Conservation (phyloP, 1,140 invertebrate species). For the Meloidogyne hapla region DNA sequence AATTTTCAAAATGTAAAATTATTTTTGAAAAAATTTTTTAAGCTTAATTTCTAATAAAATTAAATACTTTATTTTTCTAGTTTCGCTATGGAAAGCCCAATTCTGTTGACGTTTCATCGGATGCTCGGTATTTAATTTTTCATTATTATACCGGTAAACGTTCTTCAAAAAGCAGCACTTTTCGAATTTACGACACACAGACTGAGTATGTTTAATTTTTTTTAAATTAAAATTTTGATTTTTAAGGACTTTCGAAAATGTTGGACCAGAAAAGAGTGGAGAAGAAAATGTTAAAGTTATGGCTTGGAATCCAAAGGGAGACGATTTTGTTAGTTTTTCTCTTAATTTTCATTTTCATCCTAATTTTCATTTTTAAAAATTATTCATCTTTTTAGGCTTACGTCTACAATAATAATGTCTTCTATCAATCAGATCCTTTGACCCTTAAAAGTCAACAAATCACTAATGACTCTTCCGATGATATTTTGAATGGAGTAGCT, state of each 20-base stretch:
- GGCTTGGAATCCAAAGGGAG: slow-evolving; percentile 42
- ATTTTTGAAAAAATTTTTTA: slow-evolving; percentile 15
- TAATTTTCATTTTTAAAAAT: slow-evolving; percentile 24
- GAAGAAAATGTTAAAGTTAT: slow-evolving; percentile 49
- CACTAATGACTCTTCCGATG: slow-evolving; percentile 38
- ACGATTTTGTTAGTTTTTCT: slow-evolving; percentile 44
- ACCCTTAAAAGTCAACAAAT: slow-evolving; percentile 35
- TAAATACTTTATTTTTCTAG: slow-evolving; percentile 37
- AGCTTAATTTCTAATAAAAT: slow-evolving; percentile 12
- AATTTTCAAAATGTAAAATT: background rate
- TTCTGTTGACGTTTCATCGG: slow-evolving; percentile 37
- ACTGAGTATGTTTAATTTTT: slow-evolving; percentile 31
- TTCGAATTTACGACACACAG: slow-evolving; percentile 44
- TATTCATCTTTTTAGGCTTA: slow-evolving; percentile 46
- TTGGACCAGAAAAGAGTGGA: slow-evolving; percentile 49
- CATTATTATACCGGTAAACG: slow-evolving; percentile 39
- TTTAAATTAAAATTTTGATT: slow-evolving; percentile 11
- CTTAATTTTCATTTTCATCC: background rate
- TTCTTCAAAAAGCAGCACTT: slow-evolving; percentile 37
- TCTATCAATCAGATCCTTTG: slow-evolving; percentile 50
- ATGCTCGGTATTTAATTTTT: slow-evolving; percentile 33
- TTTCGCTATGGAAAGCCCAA: slow-evolving; percentile 47
- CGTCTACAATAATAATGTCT: slow-evolving; percentile 53
- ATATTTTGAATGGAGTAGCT: slow-evolving; percentile 53
- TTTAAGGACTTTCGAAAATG: slow-evolving; percentile 48